Evolutionary conservation across 2,888 invertebrate species (phyloP).

Genomic region (Dichetophora obliterata): DNA sequence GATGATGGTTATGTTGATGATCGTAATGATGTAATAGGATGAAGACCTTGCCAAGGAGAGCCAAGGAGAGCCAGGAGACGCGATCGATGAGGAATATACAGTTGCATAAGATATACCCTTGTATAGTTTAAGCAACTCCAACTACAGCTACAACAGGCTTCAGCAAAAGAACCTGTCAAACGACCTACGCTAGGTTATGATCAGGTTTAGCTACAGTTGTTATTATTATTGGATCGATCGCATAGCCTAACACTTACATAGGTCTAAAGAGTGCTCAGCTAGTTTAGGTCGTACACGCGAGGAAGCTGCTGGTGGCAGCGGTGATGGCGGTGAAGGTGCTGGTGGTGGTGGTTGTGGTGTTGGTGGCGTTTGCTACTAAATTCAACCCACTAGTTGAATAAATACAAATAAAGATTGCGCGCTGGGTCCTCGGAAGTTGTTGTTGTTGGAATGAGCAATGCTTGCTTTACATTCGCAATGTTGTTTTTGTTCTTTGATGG

Average conservation of each 20-base stretch:
- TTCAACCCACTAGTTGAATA: neutral
- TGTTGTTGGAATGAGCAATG: neutral
- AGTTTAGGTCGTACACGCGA: constrained; percentile 3
- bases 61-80: constrained; percentile 49
- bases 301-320: neutral
- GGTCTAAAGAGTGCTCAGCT: neutral
- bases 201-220: constrained; percentile 27
- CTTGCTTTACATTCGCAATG: neutral
- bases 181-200: constrained; percentile 40
- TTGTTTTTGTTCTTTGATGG: neutral
- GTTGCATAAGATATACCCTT: constrained; percentile 51
- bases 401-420: neutral
- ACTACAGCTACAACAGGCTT: constrained; percentile 9
- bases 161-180: constrained; percentile 46
- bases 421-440: neutral
- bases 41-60: constrained; percentile 60
- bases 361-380: neutral
- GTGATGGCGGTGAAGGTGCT: neutral
- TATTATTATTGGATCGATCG: constrained; percentile 14
- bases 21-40: neutral
- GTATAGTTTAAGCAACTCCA: neutral
- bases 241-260: constrained; percentile 3
- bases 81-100: constrained; percentile 40
- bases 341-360: neutral
- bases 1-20: too few species aligned